Evolutionary conservation across 2,797 vertebrate species (phyloP).

Genomic region (Phylloscopus collybita): DNA sequence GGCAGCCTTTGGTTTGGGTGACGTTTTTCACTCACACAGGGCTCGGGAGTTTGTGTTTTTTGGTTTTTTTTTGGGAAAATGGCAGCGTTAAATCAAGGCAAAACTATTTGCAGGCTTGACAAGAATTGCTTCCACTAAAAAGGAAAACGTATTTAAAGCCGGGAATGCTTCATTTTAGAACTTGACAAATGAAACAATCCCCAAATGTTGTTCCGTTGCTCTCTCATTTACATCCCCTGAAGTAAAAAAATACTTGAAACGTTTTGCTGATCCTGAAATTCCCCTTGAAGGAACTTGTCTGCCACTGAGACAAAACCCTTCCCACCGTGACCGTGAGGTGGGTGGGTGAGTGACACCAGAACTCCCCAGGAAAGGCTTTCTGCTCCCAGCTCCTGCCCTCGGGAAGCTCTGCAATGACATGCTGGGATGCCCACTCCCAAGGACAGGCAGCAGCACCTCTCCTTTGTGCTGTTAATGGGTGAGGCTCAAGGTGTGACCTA

Average conservation of each 20-base stretch:
- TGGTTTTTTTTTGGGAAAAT: background rate
- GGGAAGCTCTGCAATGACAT: background rate
- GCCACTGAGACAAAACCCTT: background rate
- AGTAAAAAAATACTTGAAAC: background rate
- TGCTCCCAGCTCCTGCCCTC: background rate
- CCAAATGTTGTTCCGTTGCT: background rate
- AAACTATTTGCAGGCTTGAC: background rate
- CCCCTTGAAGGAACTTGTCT: background rate
- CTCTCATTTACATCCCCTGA: background rate
- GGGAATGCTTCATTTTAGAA: background rate
- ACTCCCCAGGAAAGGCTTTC: background rate
- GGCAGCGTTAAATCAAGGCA: background rate
- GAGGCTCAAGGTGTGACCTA: constrained; percentile 37
- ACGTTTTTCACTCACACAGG: background rate
- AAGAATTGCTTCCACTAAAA: background rate
- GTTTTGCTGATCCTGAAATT: background rate
- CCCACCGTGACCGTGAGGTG: accelerated
- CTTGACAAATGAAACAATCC: background rate
- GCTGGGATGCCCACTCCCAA: background rate
- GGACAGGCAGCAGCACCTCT: background rate
- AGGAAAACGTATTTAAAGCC: background rate
- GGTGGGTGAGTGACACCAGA: background rate
- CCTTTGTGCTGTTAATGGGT: background rate
- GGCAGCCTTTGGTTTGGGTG: background rate
- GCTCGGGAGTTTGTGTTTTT: background rate